Base-by-base conservation (phyloP, 2,113 vertebrate genomes). In the Dasyurus viverrinus region DNA sequence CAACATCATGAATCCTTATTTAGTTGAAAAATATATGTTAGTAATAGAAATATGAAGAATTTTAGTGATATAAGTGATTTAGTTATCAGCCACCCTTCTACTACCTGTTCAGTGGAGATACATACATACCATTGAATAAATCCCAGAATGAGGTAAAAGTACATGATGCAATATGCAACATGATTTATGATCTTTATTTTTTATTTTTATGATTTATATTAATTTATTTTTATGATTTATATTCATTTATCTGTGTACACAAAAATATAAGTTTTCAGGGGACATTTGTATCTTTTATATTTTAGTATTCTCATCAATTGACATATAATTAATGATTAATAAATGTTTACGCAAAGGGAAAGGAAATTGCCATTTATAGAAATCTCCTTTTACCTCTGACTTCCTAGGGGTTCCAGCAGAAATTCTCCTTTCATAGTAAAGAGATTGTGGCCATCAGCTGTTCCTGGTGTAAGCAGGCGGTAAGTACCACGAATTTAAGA, bases 391-490 rank as follows among this genome's bases (percentile, higher is more conserved):
- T 98, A 92, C 96, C 89, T 1, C 91, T 96, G 92, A 24, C 97
- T 84, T 98, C 96, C 91, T 93, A 99, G 99, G 99, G 99, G 95
- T 99, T 99, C 98, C 99, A 99, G 95, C 99, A 99, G 98, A 99
- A 99, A 98, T 99, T 99, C 98, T 99, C 99, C 97, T 99, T 99
- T 98, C 99, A 99, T 97, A 99, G 99, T 98, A 99, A 99, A 99
- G 99, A 99, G 98, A 99, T 99, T 90, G 99, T 99, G 97, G 99
- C 99, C 93, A 99, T 99, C 98, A 99, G 99, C 96, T 99, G 99
- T 94, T 99, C 99, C 50, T 99, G 99, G 99, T 99, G 99, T 98
- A 99, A 99, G 98, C 99, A 99, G 98, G 99, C 99, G 68, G 99
- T 99, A 98, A 99, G 99, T 98, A 57, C 9, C 2, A 1, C 8